Percentiles rank a stretch among this genome's conserved stretches.
phyloP scores from a whole-genome alignment of 2,888 invertebrate genomes.

The Eristalis arbustorum region DNA sequence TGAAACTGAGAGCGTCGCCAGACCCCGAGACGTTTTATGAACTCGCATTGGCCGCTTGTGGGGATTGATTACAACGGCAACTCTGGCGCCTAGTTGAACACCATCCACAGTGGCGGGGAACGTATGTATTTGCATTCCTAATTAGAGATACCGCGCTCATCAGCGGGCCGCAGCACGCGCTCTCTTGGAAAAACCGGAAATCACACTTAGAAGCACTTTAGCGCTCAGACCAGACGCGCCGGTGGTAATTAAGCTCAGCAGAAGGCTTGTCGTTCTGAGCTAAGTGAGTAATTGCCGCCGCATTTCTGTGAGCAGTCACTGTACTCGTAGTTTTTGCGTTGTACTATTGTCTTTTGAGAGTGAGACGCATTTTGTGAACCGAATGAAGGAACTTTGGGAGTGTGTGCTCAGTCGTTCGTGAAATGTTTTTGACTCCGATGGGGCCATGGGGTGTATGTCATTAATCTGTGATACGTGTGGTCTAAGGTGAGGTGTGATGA shows the following conservation, averaged over 20 bases:
- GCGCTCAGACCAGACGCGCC: background rate
- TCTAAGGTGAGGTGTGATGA: background rate
- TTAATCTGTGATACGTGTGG: background rate
- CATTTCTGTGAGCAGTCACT: background rate
- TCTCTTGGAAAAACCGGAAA: slow-evolving; percentile 46
- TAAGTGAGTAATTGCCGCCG: background rate
- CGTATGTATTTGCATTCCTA: slow-evolving; percentile 60
- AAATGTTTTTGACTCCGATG: background rate
- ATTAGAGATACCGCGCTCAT: slow-evolving; percentile 36
- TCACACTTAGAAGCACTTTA: slow-evolving; percentile 22
- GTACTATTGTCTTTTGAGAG: background rate
- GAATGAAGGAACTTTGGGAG: background rate
- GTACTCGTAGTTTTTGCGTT: background rate
- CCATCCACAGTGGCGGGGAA: slow-evolving; percentile 1
- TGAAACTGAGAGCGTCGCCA: slow-evolving; percentile 24
- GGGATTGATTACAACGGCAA: background rate
- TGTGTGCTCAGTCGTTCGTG: background rate
- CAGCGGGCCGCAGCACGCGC: slow-evolving; percentile 17
- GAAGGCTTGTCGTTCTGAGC: background rate
- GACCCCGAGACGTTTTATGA: slow-evolving; percentile 6
- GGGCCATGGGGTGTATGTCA: background rate
- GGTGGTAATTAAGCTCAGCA: background rate
- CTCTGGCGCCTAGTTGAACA: background rate
- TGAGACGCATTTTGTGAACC: background rate
- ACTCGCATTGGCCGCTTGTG: background rate